Base-by-base conservation (phyloP, 1,140 invertebrate genomes). In the Ridgeia piscesae region DNA sequence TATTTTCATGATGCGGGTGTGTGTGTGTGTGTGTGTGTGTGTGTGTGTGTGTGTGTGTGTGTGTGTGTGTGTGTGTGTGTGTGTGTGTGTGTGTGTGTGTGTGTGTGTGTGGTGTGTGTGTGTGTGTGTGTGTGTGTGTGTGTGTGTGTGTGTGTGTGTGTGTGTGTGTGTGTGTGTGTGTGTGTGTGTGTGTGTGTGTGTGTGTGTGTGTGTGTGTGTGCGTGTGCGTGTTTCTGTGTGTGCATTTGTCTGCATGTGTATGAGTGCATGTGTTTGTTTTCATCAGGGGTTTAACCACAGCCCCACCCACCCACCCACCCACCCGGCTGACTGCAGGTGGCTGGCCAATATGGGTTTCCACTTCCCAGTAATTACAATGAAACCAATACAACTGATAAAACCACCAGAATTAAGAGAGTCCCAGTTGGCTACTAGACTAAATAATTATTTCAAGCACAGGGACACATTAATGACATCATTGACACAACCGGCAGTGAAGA, bases 51-150 rank as follows among this genome's bases (percentile, higher is more conserved):
- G 89, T 90, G 31, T 89, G 89, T n/a, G n/a, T 89, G 89, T 89
- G 89, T 27, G 27, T 89, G 89, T 27, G 27, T 89, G 89, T 27
- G 27, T 89, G 89, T 27, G 27, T 89, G 89, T 89, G 6, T 6
- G n/a, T n/a, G 89, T 89, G 89, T 89, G 89, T 90, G 14, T n/a
- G 6, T 6, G 89, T 90, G 89, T 90, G 89, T 27, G 27, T 90
- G 14, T 90, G 89, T 27, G 17, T 42, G 42, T 90, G 89, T 33
- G 17, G 89, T 31, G 89, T 90, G 89, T n/a, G 89, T 90, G 89
- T 33, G 89, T 90, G 33, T 90, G n/a, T 11, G 31, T n/a, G n/a
- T n/a, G n/a, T n/a, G n/a, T n/a, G n/a, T n/a, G n/a, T n/a, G 34
- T 89, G 89, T 89, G 89, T 27, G 27, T 27, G 27, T 90, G 89